Conservation (phyloP, 2,888 invertebrate species). For the Smittia sp. region DNA sequence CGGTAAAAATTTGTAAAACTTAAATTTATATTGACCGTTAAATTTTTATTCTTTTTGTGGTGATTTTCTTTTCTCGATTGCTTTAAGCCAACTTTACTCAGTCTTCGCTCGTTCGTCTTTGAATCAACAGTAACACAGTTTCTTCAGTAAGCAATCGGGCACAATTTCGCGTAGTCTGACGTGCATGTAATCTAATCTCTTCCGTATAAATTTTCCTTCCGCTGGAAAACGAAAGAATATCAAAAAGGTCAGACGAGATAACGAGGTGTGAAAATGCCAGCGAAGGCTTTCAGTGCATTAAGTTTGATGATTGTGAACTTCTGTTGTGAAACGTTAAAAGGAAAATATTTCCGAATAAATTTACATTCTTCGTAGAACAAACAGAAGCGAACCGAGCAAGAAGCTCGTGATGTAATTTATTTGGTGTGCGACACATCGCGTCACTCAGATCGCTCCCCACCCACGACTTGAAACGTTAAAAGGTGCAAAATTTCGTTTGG, state of each 20-base stretch:
- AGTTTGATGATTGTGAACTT: neutral
- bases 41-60: neutral
- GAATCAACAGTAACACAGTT: neutral
- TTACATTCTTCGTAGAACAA: constrained; percentile 8
- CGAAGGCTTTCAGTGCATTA: neutral
- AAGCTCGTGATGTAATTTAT: constrained; percentile 16
- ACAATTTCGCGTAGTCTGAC: constrained; percentile 9
- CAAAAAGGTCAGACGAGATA: constrained; percentile 18
- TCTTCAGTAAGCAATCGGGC: constrained; percentile 3
- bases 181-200: neutral
- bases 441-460: neutral
- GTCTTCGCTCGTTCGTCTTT: neutral
- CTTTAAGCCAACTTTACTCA: no score
- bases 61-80: neutral
- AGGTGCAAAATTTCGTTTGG: constrained; percentile 18
- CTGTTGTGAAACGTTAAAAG: neutral
- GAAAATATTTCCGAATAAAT: constrained; percentile 16
- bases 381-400: neutral
- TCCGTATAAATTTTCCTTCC: neutral
- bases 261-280: constrained; percentile 13
- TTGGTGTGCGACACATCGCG: neutral
- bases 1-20: no score
- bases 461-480: neutral
- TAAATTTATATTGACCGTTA: no score
- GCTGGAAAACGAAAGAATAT: constrained; percentile 1